A percentile compares a stretch with the other conserved stretches of the same genome.
These are phyloP conservation scores for Pagrus major DNA, from an alignment of 2,113 vertebrate genomes.

Conservation along the genomic window DNA sequence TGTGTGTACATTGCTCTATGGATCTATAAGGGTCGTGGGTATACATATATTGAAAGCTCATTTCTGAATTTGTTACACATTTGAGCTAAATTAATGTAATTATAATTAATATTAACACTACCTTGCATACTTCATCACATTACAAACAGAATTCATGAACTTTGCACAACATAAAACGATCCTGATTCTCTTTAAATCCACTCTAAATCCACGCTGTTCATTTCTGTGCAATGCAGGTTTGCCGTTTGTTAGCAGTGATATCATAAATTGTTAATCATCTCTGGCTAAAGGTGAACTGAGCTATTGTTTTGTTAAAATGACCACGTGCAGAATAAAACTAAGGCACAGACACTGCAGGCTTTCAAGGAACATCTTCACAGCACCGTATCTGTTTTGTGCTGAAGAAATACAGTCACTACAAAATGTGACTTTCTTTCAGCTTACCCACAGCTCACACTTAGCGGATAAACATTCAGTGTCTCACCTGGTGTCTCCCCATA, in stretches of 20 bases:
- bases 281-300: neutral
- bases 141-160: neutral
- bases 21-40: neutral
- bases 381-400: neutral
- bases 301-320: neutral
- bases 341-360: neutral
- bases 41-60: neutral
- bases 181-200: too few relatives aligned
- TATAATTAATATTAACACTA: neutral
- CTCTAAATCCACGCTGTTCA: neutral
- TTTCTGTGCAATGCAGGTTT: neutral
- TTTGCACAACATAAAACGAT: too few relatives aligned
- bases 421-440: neutral
- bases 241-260: neutral
- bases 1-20: neutral
- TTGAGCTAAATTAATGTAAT: too few relatives aligned
- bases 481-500: slow-evolving; percentile 85
- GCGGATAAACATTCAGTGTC: neutral
- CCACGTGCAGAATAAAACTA: slow-evolving; percentile 6
- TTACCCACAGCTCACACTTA: neutral
- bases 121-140: neutral
- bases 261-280: neutral
- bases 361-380: neutral
- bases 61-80: neutral
- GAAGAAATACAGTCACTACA: neutral